Percentiles rank a stretch among this genome's conserved stretches.
These are phyloP conservation scores for Cyrtonyx montezumae DNA, from an alignment of 2,113 vertebrate species.

Conservation along the genomic window DNA sequence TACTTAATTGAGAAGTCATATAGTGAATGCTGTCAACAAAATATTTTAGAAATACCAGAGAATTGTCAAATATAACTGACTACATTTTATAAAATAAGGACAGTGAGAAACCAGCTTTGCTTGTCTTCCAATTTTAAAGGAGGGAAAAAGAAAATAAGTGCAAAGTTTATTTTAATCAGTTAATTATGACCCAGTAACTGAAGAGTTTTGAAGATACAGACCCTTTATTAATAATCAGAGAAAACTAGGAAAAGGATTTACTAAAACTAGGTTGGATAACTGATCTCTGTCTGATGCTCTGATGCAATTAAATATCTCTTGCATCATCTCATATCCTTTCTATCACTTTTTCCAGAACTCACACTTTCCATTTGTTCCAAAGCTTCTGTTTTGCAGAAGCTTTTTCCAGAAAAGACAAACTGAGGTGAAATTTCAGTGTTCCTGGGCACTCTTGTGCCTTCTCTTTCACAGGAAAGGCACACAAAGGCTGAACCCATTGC, in stretches of 20 bases:
- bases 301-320: background rate
- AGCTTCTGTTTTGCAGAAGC: background rate
- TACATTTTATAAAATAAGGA: background rate
- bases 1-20: background rate
- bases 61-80: background rate
- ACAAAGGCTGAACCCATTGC: background rate
- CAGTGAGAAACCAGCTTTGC: background rate
- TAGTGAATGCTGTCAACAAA: background rate
- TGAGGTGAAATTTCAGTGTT: background rate
- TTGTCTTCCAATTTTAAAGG: background rate
- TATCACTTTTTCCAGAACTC: fast-evolving
- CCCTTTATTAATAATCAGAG: background rate
- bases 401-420: background rate
- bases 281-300: background rate
- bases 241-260: background rate
- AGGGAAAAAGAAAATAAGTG: background rate
- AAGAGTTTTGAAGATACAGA: background rate
- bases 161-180: background rate
- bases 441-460: background rate
- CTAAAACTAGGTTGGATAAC: background rate
- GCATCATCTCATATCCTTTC: background rate
- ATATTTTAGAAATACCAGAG: fast-evolving
- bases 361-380: background rate
- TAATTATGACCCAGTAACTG: background rate
- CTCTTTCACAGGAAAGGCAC: background rate